Base-by-base conservation (phyloP, 2,888 invertebrate genomes). In the Saturnia japonica region DNA sequence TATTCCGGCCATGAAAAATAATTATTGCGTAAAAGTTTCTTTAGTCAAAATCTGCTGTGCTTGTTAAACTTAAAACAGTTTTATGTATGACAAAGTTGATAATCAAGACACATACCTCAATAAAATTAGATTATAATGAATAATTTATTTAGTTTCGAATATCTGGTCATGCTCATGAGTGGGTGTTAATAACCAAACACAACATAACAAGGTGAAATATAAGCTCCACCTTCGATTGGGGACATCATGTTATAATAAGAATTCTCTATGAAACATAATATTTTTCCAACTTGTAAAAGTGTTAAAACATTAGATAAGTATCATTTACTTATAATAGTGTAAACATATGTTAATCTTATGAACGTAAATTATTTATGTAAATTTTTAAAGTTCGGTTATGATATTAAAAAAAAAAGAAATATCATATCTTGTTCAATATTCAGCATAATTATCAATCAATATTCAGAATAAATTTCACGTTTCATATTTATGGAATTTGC, bases 71-170 rank as follows among this genome's bases (percentile, higher is more conserved):
- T 14, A 28, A 60, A 60, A 60, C 25, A 60, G 57, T 60, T 60
- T 60, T 6, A 9, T 14, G 12, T 60, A 28, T 60, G 12, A 28
- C 9, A 60, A 60, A 14, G 0, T 28, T 60, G 12, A 3, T 25
- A 60, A 28, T 25, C 57, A 14, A 54, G 7, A 22, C 54, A 11
- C 54, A 54, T 54, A n/a, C 54, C 54, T 22, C 54, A 54, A 60
- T 60, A 60, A 60, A 60, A 25, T 14, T 60, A 60, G 28, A 60
- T 28, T 60, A 19, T 2, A 60, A 60, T 28, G 28, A 11, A 60
- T 60, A 28, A 60, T 60, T 60, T 60, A 60, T 60, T 25, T 60
- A 28, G 14, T 60, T 28, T 60, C 57, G 57, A 60, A 60, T 28
- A 60, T 25, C 57, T 4, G 14, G 14, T 25, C 6, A 60, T 28